A percentile compares a stretch with the other conserved stretches of the same genome.
These are phyloP conservation scores for Blastomussa wellsi DNA, from an alignment of 92 coral and sea anemone species.

Conservation along the genomic window DNA sequence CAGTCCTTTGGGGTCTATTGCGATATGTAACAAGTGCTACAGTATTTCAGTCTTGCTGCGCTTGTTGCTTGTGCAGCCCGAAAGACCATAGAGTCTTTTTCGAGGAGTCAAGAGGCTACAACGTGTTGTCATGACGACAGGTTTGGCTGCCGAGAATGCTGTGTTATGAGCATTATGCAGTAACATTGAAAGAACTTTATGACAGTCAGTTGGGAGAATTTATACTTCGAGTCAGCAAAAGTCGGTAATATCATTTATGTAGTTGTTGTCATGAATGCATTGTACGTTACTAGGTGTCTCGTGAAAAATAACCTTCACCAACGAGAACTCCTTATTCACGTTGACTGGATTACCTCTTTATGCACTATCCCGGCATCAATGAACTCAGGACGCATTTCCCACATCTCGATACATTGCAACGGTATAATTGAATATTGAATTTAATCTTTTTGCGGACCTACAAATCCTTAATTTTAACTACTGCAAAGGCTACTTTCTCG, in stretches of 20 bases:
- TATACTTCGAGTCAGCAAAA: background rate
- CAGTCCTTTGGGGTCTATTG: too few species aligned
- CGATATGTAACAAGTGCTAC: too few species aligned
- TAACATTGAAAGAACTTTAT: background rate
- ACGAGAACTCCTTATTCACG: too few species aligned
- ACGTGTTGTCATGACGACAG: background rate
- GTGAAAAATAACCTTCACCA: background rate
- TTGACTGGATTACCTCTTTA: background rate
- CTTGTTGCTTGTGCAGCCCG: background rate
- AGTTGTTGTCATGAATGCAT: background rate
- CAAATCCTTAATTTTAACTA: too few species aligned
- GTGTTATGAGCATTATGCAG: background rate
- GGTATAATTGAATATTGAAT: too few species aligned
- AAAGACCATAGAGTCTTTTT: background rate
- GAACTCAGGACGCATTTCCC: too few species aligned
- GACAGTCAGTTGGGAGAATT: background rate
- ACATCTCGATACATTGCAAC: too few species aligned
- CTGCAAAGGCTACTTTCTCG: too few species aligned
- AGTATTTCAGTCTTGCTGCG: background rate
- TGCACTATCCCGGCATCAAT: too few species aligned
- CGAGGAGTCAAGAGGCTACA: background rate
- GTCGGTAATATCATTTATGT: background rate
- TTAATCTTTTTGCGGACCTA: background rate
- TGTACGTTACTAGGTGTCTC: background rate
- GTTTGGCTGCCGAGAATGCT: too few species aligned